These are phyloP conservation scores for Phrynocephalus versicolor DNA, from an alignment of 2,113 vertebrate species.

Conservation along the genomic window DNA sequence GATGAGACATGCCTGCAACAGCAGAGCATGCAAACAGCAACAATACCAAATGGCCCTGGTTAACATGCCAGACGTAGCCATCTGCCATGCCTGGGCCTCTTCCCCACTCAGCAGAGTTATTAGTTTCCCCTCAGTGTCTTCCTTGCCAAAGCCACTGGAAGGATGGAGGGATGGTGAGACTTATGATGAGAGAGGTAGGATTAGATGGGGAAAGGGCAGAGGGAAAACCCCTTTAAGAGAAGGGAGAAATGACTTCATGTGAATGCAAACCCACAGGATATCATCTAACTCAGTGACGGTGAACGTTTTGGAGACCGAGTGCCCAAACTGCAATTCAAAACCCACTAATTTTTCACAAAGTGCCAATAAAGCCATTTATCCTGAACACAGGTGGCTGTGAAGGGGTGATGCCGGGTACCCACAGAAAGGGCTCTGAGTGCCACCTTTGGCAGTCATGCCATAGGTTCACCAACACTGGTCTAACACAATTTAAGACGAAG, in stretches of 20 bases:
- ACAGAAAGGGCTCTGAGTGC: too few relatives aligned
- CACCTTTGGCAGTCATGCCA: too few relatives aligned
- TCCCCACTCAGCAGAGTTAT: slow-evolving; percentile 4
- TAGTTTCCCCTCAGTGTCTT: background rate
- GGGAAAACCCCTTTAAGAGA: background rate
- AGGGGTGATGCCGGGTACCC: too few relatives aligned
- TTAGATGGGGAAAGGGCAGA: background rate
- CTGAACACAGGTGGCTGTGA: too few relatives aligned
- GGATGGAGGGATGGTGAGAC: background rate
- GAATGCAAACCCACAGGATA: background rate
- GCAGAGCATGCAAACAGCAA: slow-evolving; percentile 15
- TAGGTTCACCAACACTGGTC: too few relatives aligned
- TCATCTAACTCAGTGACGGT: background rate
- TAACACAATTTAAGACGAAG: background rate
- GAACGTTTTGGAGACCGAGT: too few relatives aligned
- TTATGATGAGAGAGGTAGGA: background rate
- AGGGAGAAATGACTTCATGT: background rate
- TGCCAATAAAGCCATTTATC: too few relatives aligned
- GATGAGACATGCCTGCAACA: background rate
- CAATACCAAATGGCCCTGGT: slow-evolving; percentile 32
- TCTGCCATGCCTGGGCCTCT: slow-evolving; percentile 31
- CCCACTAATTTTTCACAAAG: too few relatives aligned
- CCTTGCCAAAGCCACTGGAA: background rate
- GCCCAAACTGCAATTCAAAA: too few relatives aligned
- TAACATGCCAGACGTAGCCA: slow-evolving; percentile 29